A percentile compares a stretch with the other conserved stretches of the same genome.
Conservation (phyloP, 1,140 invertebrate species). For the Phenacoccus solenopsis region DNA sequence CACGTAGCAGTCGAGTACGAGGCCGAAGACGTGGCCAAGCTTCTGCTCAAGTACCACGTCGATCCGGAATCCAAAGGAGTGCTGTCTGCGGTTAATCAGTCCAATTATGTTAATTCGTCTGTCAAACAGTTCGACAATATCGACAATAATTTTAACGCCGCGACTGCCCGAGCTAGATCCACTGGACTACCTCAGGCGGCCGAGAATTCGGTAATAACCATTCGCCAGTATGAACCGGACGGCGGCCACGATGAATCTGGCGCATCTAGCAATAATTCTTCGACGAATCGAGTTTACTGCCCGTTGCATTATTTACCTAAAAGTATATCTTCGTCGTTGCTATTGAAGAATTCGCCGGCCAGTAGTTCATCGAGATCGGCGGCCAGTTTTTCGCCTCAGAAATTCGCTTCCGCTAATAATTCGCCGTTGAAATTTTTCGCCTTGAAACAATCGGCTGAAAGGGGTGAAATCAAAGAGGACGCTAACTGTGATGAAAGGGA, state of each 20-base stretch:
- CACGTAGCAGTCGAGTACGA: slow-evolving; percentile 43
- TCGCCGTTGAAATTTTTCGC: not conserved
- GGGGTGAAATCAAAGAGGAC: not conserved
- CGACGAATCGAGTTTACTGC: not conserved
- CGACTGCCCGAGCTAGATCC: slow-evolving; percentile 10
- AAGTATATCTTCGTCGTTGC: not conserved
- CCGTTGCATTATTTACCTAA: not conserved
- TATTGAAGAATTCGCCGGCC: not conserved
- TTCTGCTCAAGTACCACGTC: slow-evolving; percentile 41
- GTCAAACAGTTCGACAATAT: not conserved
- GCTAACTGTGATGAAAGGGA: not conserved
- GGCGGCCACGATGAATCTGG: not conserved
- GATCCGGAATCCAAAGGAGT: slow-evolving; percentile 40
- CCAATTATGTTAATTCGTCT: not conserved
- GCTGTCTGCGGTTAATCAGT: not conserved
- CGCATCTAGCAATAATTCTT: not conserved
- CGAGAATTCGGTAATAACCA: not conserved
- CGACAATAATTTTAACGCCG: slow-evolving; percentile 17
- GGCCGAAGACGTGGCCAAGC: slow-evolving; percentile 40
- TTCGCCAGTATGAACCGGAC: not conserved
- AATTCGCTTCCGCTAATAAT: not conserved
- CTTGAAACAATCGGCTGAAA: not conserved
- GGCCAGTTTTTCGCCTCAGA: not conserved
- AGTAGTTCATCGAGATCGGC: no score
- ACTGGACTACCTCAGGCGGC: not conserved